Base-by-base conservation (phyloP, 2,888 invertebrate species). In the Drosophila kokeensis region DNA sequence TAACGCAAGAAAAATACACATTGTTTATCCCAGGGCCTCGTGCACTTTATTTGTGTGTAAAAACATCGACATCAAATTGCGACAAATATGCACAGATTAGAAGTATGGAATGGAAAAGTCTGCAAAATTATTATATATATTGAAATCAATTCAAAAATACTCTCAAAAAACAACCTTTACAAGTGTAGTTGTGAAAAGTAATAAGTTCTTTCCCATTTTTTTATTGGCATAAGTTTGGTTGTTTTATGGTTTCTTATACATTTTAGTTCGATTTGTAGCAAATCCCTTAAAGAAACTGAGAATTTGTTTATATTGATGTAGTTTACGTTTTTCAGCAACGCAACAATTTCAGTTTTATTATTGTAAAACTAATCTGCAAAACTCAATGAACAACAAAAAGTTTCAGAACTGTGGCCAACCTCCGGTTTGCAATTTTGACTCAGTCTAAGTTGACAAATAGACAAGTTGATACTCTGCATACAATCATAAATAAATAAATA, bases 1-100 rank as follows among this genome's bases (percentile, higher is more conserved):
- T 75, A 58, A 42, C 30, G 32, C 49, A 72, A 63, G 49, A 77
- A 74, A 60, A 74, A 64, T 48, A 42, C 64, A 59, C 71, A 71
- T 45, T 53, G 63, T 42, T 29, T 59, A 57, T 34, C 36, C 58
- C 15, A 49, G 24, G 13, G 6, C 27, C 18, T 40, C 40, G 15
- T 11, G 11, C 40, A 21, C 38, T 49, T 60, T 38, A 38, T 38
- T 38, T 27, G 59, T 52, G 54, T 76, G 71, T 69, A 58, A 40
- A 45, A 45, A 21, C 45, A 45, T 21, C 45, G 13, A 42, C 6
- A 21, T 6, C 11, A 42, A 42, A 42, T 42, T 11, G 6, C 11
- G 11, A 42, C 6, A 42, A 21, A 42, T 21, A 11, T 21, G 21
- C 21, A 13, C 42, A 45, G 45, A 45, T 21, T 21, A 21, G 3